Evolutionary conservation across 2,113 vertebrate genomes (phyloP).

Genomic region (Tor tambroides): DNA sequence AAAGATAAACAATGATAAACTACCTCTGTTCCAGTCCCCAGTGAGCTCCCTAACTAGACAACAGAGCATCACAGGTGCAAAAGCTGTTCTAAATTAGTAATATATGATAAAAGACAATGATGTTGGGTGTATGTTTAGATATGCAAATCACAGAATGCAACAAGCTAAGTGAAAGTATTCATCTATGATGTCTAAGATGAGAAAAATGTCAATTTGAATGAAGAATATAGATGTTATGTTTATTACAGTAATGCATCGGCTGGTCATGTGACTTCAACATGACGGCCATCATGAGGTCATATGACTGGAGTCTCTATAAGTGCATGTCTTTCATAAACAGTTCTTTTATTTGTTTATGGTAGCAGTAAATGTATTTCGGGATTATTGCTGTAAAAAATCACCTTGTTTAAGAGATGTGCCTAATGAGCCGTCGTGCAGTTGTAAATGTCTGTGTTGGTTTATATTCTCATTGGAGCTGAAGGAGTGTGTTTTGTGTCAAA

Average conservation of each 20-base stretch:
- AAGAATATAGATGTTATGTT: background rate
- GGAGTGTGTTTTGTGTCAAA: constrained; percentile 32
- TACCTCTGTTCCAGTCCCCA: background rate
- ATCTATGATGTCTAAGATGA: background rate
- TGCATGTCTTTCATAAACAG: background rate
- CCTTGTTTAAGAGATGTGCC: background rate
- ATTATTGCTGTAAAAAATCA: background rate
- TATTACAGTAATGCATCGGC: background rate
- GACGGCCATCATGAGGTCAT: background rate
- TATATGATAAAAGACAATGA: background rate
- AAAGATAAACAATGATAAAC: background rate
- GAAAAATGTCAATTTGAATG: background rate
- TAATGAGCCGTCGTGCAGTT: background rate
- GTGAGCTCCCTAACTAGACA: background rate
- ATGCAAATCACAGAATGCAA: background rate
- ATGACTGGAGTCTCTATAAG: background rate
- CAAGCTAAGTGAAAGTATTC: background rate
- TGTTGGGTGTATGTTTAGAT: background rate
- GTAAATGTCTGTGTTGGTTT: background rate
- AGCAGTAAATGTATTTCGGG: background rate
- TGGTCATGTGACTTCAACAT: background rate
- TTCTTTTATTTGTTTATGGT: background rate
- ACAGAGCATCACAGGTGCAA: background rate
- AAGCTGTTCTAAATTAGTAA: background rate
- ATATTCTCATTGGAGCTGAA: background rate